Percentiles rank a stretch among this genome's conserved stretches.
These are phyloP conservation scores for Pentamera pediparva DNA, from an alignment of 53 echinoderm and acorn worm species.

Conservation along the genomic window DNA sequence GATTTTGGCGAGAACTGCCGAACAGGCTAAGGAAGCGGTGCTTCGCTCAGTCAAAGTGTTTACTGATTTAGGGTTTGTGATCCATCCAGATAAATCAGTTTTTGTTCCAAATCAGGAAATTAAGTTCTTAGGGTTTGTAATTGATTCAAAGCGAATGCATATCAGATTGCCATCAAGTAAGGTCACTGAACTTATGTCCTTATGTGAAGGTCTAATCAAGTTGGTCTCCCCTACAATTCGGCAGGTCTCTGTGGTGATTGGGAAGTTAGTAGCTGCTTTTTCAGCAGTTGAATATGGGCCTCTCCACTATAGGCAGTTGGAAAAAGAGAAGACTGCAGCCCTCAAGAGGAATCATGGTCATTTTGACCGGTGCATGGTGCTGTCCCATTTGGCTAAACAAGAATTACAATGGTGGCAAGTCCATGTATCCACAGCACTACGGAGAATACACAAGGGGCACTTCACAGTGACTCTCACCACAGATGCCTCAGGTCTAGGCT, in stretches of 20 bases:
- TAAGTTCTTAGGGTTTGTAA: slow-evolving; percentile 43
- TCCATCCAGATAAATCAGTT: slow-evolving; percentile 50
- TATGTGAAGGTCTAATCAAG: slow-evolving; percentile 1
- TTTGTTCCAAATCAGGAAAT: slow-evolving; percentile 42
- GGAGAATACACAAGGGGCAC: background rate
- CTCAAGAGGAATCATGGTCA: slow-evolving; percentile 29
- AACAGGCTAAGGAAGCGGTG: background rate
- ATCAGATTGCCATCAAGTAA: slow-evolving; percentile 31
- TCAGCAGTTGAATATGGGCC: slow-evolving; percentile 58
- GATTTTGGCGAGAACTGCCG: background rate
- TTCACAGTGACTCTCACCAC: slow-evolving; percentile 32
- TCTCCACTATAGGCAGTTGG: slow-evolving; percentile 32
- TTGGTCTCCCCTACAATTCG: slow-evolving; percentile 11
- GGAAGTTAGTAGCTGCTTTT: slow-evolving; percentile 48
- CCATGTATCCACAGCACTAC: background rate
- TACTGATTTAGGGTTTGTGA: slow-evolving; percentile 35
- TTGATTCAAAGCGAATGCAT: slow-evolving; percentile 36
- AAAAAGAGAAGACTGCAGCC: slow-evolving; percentile 39
- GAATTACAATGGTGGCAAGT: slow-evolving; percentile 30
- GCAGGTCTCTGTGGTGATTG: slow-evolving; percentile 46
- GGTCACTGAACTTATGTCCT: slow-evolving; percentile 7
- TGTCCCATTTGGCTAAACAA: slow-evolving; percentile 9
- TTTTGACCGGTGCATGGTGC: slow-evolving; percentile 41
- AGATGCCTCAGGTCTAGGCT: slow-evolving; percentile 46
- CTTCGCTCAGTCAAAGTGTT: background rate